These are phyloP conservation scores for Acinonyx jubatus DNA, from an alignment of 2,113 vertebrate species.

Conservation along the genomic window DNA sequence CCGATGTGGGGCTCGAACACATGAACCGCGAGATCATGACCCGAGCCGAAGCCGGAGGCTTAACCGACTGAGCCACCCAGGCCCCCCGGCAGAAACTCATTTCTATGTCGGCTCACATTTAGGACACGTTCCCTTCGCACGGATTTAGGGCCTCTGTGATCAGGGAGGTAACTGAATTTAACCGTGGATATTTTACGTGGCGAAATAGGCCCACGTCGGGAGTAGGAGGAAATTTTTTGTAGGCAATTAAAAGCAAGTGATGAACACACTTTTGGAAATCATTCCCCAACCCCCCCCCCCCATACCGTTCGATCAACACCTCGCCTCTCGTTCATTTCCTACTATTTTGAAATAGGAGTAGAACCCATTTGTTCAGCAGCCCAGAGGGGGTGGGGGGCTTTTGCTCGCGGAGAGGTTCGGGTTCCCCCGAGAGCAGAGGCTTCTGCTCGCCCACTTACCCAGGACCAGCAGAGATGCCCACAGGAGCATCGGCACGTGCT, in stretches of 20 bases:
- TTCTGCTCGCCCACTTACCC: neutral
- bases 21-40: too few relatives aligned
- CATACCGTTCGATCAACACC: neutral
- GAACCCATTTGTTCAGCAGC: neutral
- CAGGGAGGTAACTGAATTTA: neutral
- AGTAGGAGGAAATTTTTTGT: neutral
- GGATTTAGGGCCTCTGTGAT: neutral
- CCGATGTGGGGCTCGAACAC: too few relatives aligned
- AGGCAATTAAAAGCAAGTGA: neutral
- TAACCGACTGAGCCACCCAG: too few relatives aligned
- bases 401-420: neutral
- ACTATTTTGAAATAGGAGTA: neutral
- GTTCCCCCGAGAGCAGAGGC: neutral
- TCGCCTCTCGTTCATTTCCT: neutral
- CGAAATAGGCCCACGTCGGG: neutral
- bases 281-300: fast-evolving
- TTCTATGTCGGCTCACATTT: neutral
- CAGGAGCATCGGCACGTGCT: neutral
- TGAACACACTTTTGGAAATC: neutral
- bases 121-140: neutral
- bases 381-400: neutral
- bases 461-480: neutral
- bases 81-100: neutral
- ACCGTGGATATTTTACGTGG: neutral
- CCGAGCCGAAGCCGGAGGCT: too few relatives aligned